Conservation (phyloP, 2,888 invertebrate genomes). For the Cylloceria caligata region DNA sequence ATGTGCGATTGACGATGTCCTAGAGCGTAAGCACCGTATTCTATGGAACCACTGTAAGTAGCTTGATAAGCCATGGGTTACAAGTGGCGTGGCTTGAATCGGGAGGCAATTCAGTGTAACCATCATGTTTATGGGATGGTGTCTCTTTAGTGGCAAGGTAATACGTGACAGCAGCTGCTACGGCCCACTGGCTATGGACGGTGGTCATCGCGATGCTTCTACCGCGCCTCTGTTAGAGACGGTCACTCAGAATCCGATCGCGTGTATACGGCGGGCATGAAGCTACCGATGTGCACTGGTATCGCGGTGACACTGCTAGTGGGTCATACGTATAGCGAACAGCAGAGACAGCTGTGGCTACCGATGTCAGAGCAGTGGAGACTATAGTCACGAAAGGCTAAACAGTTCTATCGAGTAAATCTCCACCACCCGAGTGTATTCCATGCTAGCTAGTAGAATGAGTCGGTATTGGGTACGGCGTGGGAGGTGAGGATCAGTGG, state of each 20-base stretch:
- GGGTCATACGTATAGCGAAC: not conserved
- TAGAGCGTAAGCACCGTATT: not conserved
- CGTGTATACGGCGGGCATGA: not conserved
- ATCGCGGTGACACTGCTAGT: not conserved
- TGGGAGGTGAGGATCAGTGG: slow-evolving; percentile 7
- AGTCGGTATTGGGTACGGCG: slow-evolving; percentile 7
- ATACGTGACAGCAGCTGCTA: slow-evolving; percentile 49
- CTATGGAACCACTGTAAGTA: not conserved
- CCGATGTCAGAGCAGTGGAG: not conserved
- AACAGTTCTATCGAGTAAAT: slow-evolving; percentile 1
- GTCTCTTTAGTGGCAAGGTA: slow-evolving; percentile 24
- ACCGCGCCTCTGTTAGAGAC: slow-evolving; percentile 8
- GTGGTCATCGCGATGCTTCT: not conserved
- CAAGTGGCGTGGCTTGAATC: not conserved
- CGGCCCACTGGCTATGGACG: slow-evolving; percentile 10
- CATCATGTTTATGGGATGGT: slow-evolving; percentile 40
- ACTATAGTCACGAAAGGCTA: not conserved
- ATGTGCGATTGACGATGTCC: slow-evolving; percentile 13
- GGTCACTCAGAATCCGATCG: slow-evolving; percentile 21
- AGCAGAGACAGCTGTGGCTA: not conserved
- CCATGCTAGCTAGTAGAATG: slow-evolving; percentile 22
- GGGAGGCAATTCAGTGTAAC: slow-evolving; percentile 3
- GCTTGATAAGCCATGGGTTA: slow-evolving; percentile 7
- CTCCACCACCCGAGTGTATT: not conserved
- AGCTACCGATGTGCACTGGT: not conserved